Conservation (phyloP, 2,888 invertebrate species). For the Drosophila kuntzei region DNA sequence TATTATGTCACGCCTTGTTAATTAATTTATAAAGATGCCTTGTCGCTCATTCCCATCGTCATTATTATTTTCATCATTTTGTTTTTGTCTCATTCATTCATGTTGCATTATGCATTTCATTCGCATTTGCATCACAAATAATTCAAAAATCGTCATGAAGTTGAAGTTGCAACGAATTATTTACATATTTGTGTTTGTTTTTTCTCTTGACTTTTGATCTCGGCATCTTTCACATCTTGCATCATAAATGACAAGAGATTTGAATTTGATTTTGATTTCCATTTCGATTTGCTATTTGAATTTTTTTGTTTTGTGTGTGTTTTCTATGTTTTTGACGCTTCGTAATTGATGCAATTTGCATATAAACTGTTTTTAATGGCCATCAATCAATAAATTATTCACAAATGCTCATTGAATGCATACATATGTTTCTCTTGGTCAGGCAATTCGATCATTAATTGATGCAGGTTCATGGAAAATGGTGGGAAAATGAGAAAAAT, state of each 20-base stretch:
- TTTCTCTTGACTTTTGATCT: conserved; percentile 38
- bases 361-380: conserved; percentile 48
- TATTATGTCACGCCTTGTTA: conserved; percentile 78
- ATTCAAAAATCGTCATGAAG: conserved; percentile 61
- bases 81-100: conserved; percentile 22
- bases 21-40: conserved; percentile 66
- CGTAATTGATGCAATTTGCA: conserved; percentile 63
- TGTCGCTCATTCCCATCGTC: conserved; percentile 46
- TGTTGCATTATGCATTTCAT: conserved; percentile 37
- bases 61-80: conserved; percentile 35
- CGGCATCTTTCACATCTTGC: conserved; percentile 44
- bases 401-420: conserved; percentile 12
- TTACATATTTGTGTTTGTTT: conserved; percentile 50
- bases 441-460: conserved; percentile 26
- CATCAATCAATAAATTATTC: conserved; percentile 65
- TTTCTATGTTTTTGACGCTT: conserved; percentile 51
- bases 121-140: conserved; percentile 67
- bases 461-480: conserved; percentile 43
- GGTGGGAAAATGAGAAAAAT: neutral
- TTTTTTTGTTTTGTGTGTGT: conserved; percentile 29
- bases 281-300: conserved; percentile 19
- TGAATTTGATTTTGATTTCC: conserved; percentile 31
- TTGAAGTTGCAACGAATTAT: conserved; percentile 55
- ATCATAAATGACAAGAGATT: conserved; percentile 24
- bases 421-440: conserved; percentile 9